Evolutionary conservation across 2,797 vertebrate species (phyloP).

Genomic region (Paratrypauchen microcephalus): DNA sequence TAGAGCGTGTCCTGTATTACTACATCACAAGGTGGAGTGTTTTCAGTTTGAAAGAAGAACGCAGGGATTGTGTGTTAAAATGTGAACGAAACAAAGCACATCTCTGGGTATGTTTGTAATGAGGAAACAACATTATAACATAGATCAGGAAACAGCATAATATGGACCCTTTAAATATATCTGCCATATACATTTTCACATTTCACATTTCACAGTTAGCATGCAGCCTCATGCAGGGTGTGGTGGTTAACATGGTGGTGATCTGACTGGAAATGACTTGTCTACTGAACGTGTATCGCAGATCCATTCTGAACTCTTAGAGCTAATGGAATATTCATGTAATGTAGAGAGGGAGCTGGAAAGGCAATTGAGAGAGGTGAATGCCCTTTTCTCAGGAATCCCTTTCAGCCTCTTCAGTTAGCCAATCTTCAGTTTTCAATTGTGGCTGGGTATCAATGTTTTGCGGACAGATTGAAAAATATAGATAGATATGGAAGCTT

Average conservation of each 20-base stretch:
- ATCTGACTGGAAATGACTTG: constrained; percentile 69
- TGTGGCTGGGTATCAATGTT: constrained; percentile 3
- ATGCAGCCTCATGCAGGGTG: constrained; percentile 63
- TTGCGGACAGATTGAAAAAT: too few relatives aligned
- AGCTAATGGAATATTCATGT: constrained; percentile 71
- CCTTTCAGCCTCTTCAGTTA: constrained; percentile 26
- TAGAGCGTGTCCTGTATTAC: too few relatives aligned
- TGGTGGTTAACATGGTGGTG: constrained; percentile 58
- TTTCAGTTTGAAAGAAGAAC: too few relatives aligned
- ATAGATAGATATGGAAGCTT: too few relatives aligned
- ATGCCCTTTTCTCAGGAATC: constrained; percentile 37
- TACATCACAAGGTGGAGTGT: too few relatives aligned
- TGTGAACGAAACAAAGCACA: too few relatives aligned
- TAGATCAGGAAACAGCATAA: too few relatives aligned
- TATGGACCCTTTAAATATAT: too few relatives aligned
- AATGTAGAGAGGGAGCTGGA: constrained; percentile 51
- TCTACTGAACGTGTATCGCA: constrained; percentile 56
- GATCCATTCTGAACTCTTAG: constrained; percentile 64
- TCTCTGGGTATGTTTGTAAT: too few relatives aligned
- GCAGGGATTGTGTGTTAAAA: too few relatives aligned
- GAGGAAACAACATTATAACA: too few relatives aligned
- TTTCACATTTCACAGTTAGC: constrained; percentile 38
- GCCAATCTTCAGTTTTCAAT: constrained; percentile 15
- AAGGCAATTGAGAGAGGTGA: constrained; percentile 48
- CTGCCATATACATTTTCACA: too few relatives aligned